Conservation (phyloP, 37 sponge, comb jelly and placozoan species). For the Theonella swinhoei region DNA sequence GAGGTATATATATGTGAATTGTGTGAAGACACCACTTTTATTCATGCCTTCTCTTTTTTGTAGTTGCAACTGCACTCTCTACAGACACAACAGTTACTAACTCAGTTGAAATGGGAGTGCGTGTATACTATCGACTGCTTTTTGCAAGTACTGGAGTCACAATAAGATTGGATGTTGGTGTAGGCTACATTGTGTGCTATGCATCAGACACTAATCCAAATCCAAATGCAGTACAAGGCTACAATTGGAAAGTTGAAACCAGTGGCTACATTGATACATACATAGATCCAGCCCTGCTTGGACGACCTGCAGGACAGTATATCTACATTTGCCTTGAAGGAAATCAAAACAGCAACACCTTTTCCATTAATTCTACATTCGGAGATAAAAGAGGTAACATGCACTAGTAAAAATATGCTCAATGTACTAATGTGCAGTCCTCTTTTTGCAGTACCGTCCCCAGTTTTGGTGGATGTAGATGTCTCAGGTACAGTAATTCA, state of each 20-base stretch:
- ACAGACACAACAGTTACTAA: neutral
- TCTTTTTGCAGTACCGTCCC: no score
- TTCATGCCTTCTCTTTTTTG: no score
- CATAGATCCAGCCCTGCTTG: neutral
- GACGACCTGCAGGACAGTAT: neutral
- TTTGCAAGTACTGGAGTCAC: neutral
- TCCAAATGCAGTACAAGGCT: neutral
- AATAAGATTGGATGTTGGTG: neutral
- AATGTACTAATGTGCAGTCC: no score
- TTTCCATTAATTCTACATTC: neutral
- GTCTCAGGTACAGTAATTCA: no score
- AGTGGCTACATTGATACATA: neutral
- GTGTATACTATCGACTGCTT: neutral
- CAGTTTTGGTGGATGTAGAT: no score
- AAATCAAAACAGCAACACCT: neutral
- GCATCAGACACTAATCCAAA: neutral
- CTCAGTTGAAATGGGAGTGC: neutral
- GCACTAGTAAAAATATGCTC: no score
- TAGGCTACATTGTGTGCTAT: neutral
- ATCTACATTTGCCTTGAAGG: neutral
- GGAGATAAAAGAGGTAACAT: no score
- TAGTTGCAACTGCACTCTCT: no score
- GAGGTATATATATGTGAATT: no score
- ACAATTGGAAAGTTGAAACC: neutral
- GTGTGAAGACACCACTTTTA: no score